phyloP scores from a whole-genome alignment of 2,888 invertebrate species.

The Trichacis sp. region DNA sequence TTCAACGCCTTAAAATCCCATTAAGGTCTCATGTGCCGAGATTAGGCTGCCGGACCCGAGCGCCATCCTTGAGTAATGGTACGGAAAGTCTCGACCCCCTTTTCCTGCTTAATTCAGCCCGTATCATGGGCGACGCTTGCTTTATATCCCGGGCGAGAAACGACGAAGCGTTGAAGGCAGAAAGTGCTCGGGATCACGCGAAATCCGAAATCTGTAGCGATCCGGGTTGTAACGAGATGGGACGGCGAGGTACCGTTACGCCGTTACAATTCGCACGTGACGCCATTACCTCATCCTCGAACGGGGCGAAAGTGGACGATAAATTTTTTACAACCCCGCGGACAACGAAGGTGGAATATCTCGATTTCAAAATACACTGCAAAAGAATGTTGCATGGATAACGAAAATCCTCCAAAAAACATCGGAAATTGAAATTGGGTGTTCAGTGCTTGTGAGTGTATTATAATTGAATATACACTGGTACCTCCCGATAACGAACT shows the following conservation, averaged over 20 bases:
- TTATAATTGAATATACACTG: too few species aligned
- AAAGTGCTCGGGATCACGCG: constrained; percentile 1
- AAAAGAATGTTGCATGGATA: too few species aligned
- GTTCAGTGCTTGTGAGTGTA: neutral
- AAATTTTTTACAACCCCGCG: neutral
- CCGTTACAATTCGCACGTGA: constrained; percentile 1
- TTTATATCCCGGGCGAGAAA: constrained; percentile 7
- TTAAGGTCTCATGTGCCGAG: constrained; percentile 68
- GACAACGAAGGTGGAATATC: neutral
- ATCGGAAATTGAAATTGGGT: too few species aligned
- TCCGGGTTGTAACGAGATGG: neutral
- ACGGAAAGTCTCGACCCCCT: constrained; percentile 52
- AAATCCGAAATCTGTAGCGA: constrained; percentile 1
- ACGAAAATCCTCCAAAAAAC: neutral
- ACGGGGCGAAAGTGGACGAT: neutral
- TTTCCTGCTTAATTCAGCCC: constrained; percentile 29
- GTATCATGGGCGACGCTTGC: constrained; percentile 14
- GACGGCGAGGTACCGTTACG: neutral
- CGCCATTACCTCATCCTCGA: neutral
- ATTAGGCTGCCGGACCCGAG: constrained; percentile 63
- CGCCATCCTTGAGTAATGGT: constrained; percentile 66
- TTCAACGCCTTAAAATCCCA: constrained; percentile 67
- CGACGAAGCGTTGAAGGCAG: constrained; percentile 6
- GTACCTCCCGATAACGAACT: too few species aligned
- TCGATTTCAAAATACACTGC: too few species aligned